These are phyloP conservation scores for Acromyrmex echinatior DNA, from an alignment of 1,140 invertebrate species.

Conservation along the genomic window DNA sequence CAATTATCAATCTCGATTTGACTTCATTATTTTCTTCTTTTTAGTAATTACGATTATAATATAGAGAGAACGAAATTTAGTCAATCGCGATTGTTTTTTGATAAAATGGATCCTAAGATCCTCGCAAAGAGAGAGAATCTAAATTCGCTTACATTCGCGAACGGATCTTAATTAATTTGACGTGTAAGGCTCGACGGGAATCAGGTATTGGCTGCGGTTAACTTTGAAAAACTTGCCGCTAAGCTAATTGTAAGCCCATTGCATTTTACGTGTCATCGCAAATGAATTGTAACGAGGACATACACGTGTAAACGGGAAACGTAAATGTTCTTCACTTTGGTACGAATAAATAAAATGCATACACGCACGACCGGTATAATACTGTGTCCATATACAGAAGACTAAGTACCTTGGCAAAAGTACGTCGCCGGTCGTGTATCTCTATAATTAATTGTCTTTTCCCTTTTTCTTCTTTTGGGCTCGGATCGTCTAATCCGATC, in stretches of 20 bases:
- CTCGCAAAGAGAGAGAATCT: not conserved
- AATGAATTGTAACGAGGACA: not conserved
- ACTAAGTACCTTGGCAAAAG: slow-evolving; percentile 43
- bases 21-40: slow-evolving; percentile 2
- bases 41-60: not conserved
- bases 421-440: slow-evolving; percentile 13
- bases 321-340: not conserved
- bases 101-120: not conserved
- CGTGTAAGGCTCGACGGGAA: not conserved
- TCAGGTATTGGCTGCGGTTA: not conserved
- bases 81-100: not conserved
- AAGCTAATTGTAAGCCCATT: slow-evolving; percentile 39
- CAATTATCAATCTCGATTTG: not conserved
- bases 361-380: slow-evolving; percentile 40
- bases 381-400: slow-evolving; percentile 51
- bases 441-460: slow-evolving; percentile 39
- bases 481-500: not conserved
- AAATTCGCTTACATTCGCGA: not conserved
- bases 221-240: slow-evolving; percentile 14
- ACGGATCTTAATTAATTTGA: slow-evolving; percentile 17
- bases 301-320: not conserved
- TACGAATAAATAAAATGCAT: slow-evolving; percentile 51
- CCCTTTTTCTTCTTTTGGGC: not conserved
- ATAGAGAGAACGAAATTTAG: not conserved
- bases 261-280: slow-evolving; percentile 11